Evolutionary conservation across 2,113 vertebrate genomes (phyloP).

Genomic region (Epinephelus moara): DNA sequence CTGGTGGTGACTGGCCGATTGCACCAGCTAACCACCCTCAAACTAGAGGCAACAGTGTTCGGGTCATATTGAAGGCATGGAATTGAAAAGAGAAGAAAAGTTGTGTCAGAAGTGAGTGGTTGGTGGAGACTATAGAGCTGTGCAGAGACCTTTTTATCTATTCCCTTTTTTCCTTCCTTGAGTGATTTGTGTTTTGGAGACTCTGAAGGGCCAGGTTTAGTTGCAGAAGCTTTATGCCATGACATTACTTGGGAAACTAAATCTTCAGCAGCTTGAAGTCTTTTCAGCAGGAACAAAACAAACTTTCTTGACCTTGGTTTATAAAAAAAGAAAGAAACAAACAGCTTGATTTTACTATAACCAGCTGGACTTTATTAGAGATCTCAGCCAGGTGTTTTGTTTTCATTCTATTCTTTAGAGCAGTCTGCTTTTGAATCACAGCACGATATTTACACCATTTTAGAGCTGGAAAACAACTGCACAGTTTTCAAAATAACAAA

Average conservation of each 20-base stretch:
- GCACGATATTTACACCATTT: not conserved
- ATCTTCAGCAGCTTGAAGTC: conserved; percentile 14
- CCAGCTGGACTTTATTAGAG: conserved; percentile 14
- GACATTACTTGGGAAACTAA: not conserved
- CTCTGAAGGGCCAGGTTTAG: conserved; percentile 1
- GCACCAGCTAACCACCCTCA: not conserved
- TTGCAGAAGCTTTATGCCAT: conserved; percentile 1
- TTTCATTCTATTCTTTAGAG: not conserved
- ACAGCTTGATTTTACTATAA: not conserved
- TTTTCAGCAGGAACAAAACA: conserved; percentile 23
- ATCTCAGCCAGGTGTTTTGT: not conserved
- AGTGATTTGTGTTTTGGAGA: conserved; percentile 24
- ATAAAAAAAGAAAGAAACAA: not conserved
- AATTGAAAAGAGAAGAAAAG: conserved; percentile 6
- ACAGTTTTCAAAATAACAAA: not conserved
- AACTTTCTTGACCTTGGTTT: conserved; percentile 5
- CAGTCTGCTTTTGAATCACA: not conserved
- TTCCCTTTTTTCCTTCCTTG: conserved; percentile 12
- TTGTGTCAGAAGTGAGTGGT: conserved; percentile 1
- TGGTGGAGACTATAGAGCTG: conserved; percentile 14
- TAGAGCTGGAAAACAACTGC: not conserved
- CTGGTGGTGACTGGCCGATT: not conserved
- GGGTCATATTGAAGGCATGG: conserved; percentile 43
- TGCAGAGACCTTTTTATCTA: conserved; percentile 14
- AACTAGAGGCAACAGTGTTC: conserved; percentile 13